phyloP scores from a whole-genome alignment of 2,888 invertebrate genomes.

The Lottia scabra region DNA sequence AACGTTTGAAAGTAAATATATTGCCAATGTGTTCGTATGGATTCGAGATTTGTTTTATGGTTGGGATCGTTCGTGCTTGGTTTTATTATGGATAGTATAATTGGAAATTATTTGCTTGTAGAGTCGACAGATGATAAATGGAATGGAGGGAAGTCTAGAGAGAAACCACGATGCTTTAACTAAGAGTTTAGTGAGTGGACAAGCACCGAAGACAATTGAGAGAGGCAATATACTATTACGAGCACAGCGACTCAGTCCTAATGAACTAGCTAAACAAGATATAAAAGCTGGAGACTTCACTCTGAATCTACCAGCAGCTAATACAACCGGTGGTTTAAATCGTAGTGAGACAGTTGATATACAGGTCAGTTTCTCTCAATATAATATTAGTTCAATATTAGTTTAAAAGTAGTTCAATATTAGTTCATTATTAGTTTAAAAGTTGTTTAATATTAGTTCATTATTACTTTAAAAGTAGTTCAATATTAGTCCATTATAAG shows the following conservation, averaged over 20 bases:
- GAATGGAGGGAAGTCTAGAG: slow-evolving; percentile 3
- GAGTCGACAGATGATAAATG: slow-evolving; percentile 1
- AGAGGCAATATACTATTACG: slow-evolving; percentile 7
- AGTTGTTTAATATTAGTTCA: too few species aligned
- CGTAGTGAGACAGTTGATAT: not conserved
- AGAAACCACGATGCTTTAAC: slow-evolving; percentile 9
- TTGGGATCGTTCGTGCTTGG: too few species aligned
- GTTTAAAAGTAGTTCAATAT: too few species aligned
- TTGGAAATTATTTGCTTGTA: not conserved
- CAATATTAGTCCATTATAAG: too few species aligned
- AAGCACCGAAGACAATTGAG: not conserved
- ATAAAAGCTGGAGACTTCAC: not conserved
- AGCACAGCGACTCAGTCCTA: not conserved
- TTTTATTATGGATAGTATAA: too few species aligned
- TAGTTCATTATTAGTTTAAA: too few species aligned
- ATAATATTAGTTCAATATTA: too few species aligned
- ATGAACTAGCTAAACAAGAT: not conserved
- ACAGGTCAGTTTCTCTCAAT: not conserved
- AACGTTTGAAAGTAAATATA: too few species aligned
- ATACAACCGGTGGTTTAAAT: not conserved
- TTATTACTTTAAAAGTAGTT: too few species aligned
- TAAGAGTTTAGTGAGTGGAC: not conserved
- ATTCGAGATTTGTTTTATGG: too few species aligned
- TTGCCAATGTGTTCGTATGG: too few species aligned
- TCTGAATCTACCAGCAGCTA: not conserved